Percentiles rank a stretch among this genome's conserved stretches.
These are phyloP conservation scores for Fregata magnificens DNA, from an alignment of 2,113 vertebrate genomes.

Conservation along the genomic window DNA sequence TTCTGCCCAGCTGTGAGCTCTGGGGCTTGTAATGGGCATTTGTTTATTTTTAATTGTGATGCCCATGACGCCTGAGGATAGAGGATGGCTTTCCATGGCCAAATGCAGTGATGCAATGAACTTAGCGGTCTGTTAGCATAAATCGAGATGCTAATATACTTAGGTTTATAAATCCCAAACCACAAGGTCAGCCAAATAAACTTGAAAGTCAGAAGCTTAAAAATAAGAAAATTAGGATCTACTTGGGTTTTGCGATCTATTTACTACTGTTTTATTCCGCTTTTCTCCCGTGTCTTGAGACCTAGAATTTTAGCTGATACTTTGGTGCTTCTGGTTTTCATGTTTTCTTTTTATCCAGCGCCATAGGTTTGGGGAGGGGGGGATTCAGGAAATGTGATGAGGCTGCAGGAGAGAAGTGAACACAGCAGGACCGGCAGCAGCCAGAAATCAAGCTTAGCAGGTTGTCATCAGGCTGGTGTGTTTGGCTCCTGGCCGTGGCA, in stretches of 20 bases:
- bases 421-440: neutral
- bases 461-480: neutral
- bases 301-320: neutral
- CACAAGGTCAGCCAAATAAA: neutral
- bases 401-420: neutral
- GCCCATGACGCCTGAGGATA: neutral
- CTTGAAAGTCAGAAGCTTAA: neutral
- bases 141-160: neutral
- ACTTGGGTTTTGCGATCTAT: neutral
- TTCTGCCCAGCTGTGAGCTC: neutral
- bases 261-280: neutral
- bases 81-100: neutral
- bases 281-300: neutral
- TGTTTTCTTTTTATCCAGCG: neutral
- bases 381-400: neutral
- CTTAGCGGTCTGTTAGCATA: neutral
- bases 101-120: neutral
- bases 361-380: neutral
- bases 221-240: neutral
- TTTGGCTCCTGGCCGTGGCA: neutral
- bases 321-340: neutral
- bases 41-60: neutral
- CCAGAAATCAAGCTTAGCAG: neutral
- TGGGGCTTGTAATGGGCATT: neutral
- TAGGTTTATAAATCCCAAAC: neutral